Evolutionary conservation across 2,113 vertebrate species (phyloP).

Genomic region (Diglossa brunneiventris): DNA sequence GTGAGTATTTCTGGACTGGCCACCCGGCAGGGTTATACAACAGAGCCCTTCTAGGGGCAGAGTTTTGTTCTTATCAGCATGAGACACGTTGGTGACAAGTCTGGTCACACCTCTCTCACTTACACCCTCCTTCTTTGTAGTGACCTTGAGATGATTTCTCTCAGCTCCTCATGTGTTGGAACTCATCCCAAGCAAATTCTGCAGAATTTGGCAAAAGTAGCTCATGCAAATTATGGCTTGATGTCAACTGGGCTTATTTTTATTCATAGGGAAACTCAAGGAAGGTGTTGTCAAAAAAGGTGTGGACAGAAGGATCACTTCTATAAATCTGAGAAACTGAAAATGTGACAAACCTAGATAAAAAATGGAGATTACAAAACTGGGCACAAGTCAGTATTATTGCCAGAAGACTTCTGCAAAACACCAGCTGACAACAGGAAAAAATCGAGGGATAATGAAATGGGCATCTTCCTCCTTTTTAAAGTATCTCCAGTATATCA

Average conservation of each 20-base stretch:
- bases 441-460: not conserved
- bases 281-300: slow-evolving; percentile 43
- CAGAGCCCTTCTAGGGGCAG: not conserved
- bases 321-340: not conserved
- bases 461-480: not conserved
- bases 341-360: not conserved
- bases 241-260: slow-evolving; percentile 47
- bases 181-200: slow-evolving; percentile 12
- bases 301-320: slow-evolving; percentile 39
- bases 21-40: not conserved
- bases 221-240: slow-evolving; percentile 29
- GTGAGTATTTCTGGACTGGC: not conserved
- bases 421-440: not conserved
- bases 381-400: not conserved
- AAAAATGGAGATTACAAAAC: not conserved
- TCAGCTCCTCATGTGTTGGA: slow-evolving; percentile 5
- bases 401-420: not conserved
- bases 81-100: not conserved
- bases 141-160: slow-evolving; percentile 38
- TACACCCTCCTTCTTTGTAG: not conserved
- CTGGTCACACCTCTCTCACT: not conserved
- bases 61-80: not conserved
- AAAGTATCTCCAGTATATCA: not conserved
- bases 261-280: not conserved
- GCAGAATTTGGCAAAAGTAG: not conserved